These are phyloP conservation scores for Anguilla marmorata DNA, from an alignment of 2,797 vertebrate species.

Conservation along the genomic window DNA sequence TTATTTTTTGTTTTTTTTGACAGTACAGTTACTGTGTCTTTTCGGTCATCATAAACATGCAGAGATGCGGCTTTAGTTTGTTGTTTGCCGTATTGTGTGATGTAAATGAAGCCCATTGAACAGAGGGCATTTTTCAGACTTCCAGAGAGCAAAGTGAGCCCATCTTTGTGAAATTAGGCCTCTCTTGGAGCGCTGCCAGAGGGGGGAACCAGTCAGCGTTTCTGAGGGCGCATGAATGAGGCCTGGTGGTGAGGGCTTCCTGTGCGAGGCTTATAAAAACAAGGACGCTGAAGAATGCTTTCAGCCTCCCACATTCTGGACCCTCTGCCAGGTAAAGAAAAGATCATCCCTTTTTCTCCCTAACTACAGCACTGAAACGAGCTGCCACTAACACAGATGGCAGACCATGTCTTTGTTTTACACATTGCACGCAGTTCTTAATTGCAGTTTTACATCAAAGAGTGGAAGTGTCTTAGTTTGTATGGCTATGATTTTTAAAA, in stretches of 20 bases:
- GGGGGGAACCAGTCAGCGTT: constrained; percentile 71
- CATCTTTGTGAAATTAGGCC: constrained; percentile 26
- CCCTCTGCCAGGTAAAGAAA: constrained; percentile 63
- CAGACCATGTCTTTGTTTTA: neutral
- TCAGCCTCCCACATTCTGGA: constrained; percentile 65
- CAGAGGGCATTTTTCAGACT: constrained; percentile 26
- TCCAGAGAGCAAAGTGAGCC: constrained; percentile 16
- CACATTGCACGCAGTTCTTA: neutral
- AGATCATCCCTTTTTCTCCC: constrained; percentile 26
- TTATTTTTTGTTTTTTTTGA: neutral
- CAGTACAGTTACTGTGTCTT: neutral
- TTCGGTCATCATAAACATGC: neutral
- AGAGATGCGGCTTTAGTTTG: constrained; percentile 40
- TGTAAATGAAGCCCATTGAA: constrained; percentile 54
- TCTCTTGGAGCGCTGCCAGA: constrained; percentile 59
- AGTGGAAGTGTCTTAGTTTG: neutral
- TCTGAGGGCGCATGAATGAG: constrained; percentile 75
- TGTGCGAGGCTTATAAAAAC: constrained; percentile 74
- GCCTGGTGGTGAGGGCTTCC: constrained; percentile 68
- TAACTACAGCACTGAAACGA: neutral
- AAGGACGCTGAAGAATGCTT: constrained; percentile 60
- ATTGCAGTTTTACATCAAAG: neutral
- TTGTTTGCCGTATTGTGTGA: constrained; percentile 65
- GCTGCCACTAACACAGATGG: neutral
- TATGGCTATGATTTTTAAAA: neutral